phyloP scores from a whole-genome alignment of 2,797 vertebrate species.

The Sebastes umbrosus region DNA sequence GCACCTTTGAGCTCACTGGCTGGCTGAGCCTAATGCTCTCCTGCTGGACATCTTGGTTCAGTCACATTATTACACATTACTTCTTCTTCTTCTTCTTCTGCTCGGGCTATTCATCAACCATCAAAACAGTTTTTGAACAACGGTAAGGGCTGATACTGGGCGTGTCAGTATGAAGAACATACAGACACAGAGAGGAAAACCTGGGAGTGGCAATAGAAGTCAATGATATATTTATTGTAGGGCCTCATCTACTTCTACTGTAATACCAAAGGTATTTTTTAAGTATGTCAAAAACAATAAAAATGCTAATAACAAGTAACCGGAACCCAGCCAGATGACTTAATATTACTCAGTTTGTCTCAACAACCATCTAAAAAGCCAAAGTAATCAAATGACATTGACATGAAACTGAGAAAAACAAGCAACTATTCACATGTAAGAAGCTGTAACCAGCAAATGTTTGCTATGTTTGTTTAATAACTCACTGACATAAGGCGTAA shows the following conservation, averaged over 20 bases:
- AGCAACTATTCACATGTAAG: background rate
- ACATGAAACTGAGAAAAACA: background rate
- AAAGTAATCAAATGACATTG: background rate
- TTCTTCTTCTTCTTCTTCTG: constrained; percentile 13
- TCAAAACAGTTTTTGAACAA: background rate
- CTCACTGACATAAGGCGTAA: background rate
- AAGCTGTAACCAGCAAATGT: background rate
- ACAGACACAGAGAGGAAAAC: background rate
- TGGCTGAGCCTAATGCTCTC: constrained; percentile 50
- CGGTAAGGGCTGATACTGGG: background rate
- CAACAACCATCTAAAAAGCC: background rate
- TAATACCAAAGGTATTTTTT: background rate
- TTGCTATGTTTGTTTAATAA: background rate
- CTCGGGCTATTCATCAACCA: background rate
- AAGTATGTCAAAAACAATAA: background rate
- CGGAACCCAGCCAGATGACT: background rate
- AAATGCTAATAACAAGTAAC: background rate
- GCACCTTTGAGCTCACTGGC: constrained; percentile 48
- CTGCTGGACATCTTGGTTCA: constrained; percentile 55
- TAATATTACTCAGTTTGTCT: background rate
- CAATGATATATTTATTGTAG: background rate
- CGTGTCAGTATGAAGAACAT: background rate
- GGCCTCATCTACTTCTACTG: background rate
- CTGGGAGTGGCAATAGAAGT: background rate
- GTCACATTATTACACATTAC: constrained; percentile 13